These are phyloP conservation scores for Baccha elongata DNA, from an alignment of 2,888 invertebrate species.

Conservation along the genomic window DNA sequence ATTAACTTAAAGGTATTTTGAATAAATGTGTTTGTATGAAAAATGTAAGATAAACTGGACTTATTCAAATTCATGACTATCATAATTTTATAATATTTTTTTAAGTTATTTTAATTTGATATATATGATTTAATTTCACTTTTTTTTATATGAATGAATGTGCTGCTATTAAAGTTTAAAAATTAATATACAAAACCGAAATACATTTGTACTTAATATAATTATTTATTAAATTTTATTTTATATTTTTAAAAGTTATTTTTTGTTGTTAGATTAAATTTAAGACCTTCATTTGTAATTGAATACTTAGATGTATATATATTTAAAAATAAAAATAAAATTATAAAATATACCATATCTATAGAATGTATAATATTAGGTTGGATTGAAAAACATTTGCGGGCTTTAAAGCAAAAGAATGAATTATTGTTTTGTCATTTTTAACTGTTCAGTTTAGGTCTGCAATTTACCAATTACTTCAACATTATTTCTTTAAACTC, in stretches of 20 bases:
- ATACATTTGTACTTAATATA: not conserved
- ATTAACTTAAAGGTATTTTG: slow-evolving; percentile 30
- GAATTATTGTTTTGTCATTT: too few relatives aligned
- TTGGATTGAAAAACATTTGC: too few relatives aligned
- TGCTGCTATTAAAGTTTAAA: slow-evolving; percentile 73
- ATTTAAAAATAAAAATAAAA: slow-evolving; percentile 14
- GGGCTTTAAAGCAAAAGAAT: too few relatives aligned
- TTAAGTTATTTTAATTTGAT: not conserved
- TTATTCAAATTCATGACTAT: too few relatives aligned
- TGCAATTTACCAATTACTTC: too few relatives aligned
- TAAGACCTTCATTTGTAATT: too few relatives aligned
- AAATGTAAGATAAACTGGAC: slow-evolving; percentile 12
- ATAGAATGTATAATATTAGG: too few relatives aligned
- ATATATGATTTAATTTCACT: slow-evolving; percentile 17
- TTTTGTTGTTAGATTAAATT: slow-evolving; percentile 57
- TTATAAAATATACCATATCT: too few relatives aligned
- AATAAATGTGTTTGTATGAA: slow-evolving; percentile 6
- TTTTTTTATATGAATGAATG: slow-evolving; percentile 55
- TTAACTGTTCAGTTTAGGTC: too few relatives aligned
- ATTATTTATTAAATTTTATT: slow-evolving; percentile 49
- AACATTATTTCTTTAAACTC: too few relatives aligned
- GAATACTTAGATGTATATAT: too few relatives aligned
- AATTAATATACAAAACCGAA: slow-evolving; percentile 24
- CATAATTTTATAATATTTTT: too few relatives aligned
- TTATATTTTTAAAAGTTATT: slow-evolving; percentile 39